Evolutionary conservation across 2,888 invertebrate species (phyloP), one percentile per base, ranked within the genome.

Genomic region (Lasioglossum leucozonium): DNA sequence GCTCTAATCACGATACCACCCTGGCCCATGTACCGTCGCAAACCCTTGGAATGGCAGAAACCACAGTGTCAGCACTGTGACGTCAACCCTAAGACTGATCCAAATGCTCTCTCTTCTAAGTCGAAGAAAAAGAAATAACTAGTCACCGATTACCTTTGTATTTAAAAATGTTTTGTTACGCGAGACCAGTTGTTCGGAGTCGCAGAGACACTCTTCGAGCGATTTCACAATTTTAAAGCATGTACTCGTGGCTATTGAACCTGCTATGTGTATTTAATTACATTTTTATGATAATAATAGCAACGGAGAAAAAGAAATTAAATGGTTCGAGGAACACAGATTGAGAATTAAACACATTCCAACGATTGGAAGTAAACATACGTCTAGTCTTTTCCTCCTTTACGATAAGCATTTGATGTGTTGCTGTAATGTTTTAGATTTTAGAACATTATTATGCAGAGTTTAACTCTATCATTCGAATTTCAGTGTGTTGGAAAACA

Each of bases 21-120:
- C n/a, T 99, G 99, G 99, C 98, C 99, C 0, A 97, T 99, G 96
- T 99, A 98, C 93, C 96, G 99, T 87, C 97, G 97, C 87, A 98
- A 98, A 93, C 97, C 99, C 3, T 95, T 99, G 8, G 97, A 97
- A 87, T 99, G 99, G 99, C 98, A 98, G 94, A 98, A 98, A 93
- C 96, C 97, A 6, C 95, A 96, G 79, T 95, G 58, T 58, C 58
- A 58, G 26, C 58, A 30, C 1, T 58, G 95, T 72, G 95, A 96
- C 84, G 91, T 91, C 77, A 58, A 58, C 26, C 26, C 26, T 58
- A 58, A 58, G 26, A 26, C 26, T 26, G 58, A 58, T 30, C 4
- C 58, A 26, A 58, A 58, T 0, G 4, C 26, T 30, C 26, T 58
- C 13, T 26, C 26, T 13, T 26, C 26, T 5, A 95, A 95, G 88